Percentiles rank a stretch among this genome's conserved stretches.
Conservation (phyloP, 1,140 invertebrate genomes). For the Brachystomella parvula region DNA sequence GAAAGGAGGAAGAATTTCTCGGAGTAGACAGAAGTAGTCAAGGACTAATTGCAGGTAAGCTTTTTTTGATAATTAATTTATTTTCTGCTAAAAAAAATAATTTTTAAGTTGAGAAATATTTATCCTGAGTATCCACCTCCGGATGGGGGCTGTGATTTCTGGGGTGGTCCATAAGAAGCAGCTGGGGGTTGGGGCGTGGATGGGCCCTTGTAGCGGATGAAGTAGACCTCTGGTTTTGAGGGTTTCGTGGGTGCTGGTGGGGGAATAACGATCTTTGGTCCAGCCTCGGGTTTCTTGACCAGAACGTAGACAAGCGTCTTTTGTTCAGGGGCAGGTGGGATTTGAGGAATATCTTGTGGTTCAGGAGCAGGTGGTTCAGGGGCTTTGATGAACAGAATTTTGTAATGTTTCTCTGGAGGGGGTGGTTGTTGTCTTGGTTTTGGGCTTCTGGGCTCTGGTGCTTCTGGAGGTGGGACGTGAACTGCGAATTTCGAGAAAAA, state of each 20-base stretch:
- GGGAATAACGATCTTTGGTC: slow-evolving; percentile 67
- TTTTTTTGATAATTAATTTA: background rate
- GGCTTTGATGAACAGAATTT: slow-evolving; percentile 81
- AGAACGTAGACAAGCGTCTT: slow-evolving; percentile 83
- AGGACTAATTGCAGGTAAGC: slow-evolving; percentile 32
- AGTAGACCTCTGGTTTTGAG: slow-evolving; percentile 77
- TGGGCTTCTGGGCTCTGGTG: slow-evolving; percentile 58
- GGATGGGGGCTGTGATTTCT: background rate
- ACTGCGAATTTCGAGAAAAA: slow-evolving; percentile 49
- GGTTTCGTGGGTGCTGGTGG: slow-evolving; percentile 66
- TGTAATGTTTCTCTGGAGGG: slow-evolving; percentile 77
- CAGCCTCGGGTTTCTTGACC: slow-evolving; percentile 75
- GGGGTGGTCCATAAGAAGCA: background rate
- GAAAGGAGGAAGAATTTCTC: slow-evolving; percentile 24
- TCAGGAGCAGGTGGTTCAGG: slow-evolving; percentile 69
- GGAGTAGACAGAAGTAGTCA: slow-evolving; percentile 23
- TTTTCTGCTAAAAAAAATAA: background rate
- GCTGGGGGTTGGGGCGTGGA: background rate
- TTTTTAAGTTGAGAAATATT: slow-evolving; percentile 1
- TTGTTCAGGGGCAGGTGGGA: slow-evolving; percentile 70
- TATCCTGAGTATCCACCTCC: slow-evolving; percentile 10
- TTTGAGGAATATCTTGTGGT: slow-evolving; percentile 59
- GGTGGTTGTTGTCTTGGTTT: slow-evolving; percentile 43
- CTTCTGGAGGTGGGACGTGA: slow-evolving; percentile 67
- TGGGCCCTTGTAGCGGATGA: slow-evolving; percentile 68